These are phyloP conservation scores for Colius striatus DNA, from an alignment of 2,113 vertebrate genomes.

Conservation along the genomic window DNA sequence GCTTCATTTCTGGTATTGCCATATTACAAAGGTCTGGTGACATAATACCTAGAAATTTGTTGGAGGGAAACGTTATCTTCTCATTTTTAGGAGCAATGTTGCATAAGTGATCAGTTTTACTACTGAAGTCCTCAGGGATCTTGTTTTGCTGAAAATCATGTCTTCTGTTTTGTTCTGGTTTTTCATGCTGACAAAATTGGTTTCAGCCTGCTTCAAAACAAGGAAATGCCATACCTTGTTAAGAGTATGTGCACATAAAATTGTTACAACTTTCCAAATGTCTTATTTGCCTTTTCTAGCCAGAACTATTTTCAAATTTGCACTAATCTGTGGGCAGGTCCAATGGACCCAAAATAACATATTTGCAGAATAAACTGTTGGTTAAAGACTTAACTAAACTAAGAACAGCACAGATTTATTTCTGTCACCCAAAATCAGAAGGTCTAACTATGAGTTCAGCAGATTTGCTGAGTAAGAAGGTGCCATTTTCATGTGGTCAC, in stretches of 20 bases:
- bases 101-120: neutral
- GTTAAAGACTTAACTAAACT: neutral
- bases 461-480: conserved; percentile 56
- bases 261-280: neutral
- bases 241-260: neutral
- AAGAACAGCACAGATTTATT: neutral
- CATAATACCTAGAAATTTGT: neutral
- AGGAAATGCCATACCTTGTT: neutral
- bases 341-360: neutral
- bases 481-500: conserved; percentile 14
- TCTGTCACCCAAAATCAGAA: neutral
- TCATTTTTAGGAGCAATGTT: neutral
- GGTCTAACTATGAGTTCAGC: neutral
- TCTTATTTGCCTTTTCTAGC: neutral
- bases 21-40: neutral
- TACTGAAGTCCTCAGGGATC: neutral
- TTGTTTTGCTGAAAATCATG: neutral
- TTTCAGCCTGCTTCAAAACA: neutral
- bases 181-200: neutral
- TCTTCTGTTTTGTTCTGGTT: neutral
- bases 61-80: neutral
- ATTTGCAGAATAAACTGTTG: neutral
- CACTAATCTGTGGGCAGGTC: neutral
- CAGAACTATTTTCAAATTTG: conserved; percentile 10
- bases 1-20: neutral